Conservation (phyloP, 2,888 invertebrate species). For the Baronia brevicornis region DNA sequence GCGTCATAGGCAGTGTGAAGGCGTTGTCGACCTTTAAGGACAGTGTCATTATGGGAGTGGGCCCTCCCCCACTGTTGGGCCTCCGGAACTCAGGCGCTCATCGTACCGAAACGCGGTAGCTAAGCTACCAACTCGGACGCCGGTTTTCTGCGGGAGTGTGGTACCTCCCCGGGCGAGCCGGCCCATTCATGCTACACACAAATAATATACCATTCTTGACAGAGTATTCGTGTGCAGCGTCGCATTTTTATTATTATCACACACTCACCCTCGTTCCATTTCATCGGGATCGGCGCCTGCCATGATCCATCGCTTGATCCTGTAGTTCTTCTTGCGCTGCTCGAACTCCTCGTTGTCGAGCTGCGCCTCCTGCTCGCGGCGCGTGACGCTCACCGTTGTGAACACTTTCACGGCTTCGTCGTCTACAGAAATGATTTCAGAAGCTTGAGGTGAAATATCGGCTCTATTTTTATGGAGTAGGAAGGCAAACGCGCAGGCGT, state of each 20-base stretch:
- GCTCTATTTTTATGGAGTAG: no score
- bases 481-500: no score
- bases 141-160: neutral
- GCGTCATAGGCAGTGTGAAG: no score
- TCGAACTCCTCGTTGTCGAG: conserved; percentile 94
- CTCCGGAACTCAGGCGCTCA: no score
- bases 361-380: conserved; percentile 93
- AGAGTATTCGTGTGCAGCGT: no score
- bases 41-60: no score
- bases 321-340: conserved; percentile 89
- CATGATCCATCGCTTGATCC: conserved; percentile 89
- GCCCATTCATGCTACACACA: no score
- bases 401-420: conserved; percentile 92
- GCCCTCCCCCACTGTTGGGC: no score
- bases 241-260: neutral
- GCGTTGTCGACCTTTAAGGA: no score
- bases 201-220: no score
- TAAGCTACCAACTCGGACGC: neutral
- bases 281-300: conserved; percentile 89
- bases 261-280: conserved; percentile 78
- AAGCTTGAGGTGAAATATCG: neutral
- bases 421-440: conserved; percentile 66
- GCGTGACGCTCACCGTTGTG: conserved; percentile 93
- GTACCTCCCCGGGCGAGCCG: no score
- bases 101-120: no score